Percentiles rank a stretch among this genome's conserved stretches.
phyloP scores from a whole-genome alignment of 2,113 vertebrate genomes.

The Eublepharis macularius region DNA sequence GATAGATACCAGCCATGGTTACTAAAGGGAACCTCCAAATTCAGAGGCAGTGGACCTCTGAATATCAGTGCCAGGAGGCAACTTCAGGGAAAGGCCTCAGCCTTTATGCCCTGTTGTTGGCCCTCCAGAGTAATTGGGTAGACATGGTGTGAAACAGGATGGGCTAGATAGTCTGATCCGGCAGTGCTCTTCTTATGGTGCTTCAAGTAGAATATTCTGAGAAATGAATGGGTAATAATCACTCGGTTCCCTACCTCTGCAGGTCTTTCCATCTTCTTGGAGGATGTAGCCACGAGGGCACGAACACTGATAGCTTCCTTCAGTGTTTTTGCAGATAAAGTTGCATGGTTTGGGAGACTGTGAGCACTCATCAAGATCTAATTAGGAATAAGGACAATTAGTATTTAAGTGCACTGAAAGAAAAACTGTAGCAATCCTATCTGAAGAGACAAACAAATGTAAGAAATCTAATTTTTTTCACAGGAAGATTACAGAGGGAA shows the following conservation, averaged over 20 bases:
- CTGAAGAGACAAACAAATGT: not conserved
- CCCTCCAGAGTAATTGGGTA: too few relatives aligned
- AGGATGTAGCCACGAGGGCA: conserved; percentile 83
- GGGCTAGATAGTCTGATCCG: too few relatives aligned
- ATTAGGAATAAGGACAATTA: not conserved
- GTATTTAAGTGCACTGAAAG: conserved; percentile 18
- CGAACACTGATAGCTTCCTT: conserved; percentile 84
- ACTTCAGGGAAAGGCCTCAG: too few relatives aligned
- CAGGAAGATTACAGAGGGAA: not conserved
- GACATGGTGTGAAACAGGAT: too few relatives aligned
- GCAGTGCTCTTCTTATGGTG: too few relatives aligned
- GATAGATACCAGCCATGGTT: too few relatives aligned
- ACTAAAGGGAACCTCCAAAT: too few relatives aligned
- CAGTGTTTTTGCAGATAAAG: conserved; percentile 86
- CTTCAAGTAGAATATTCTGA: not conserved
- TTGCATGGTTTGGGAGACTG: conserved; percentile 88
- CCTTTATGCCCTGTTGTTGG: too few relatives aligned
- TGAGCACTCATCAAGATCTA: conserved; percentile 85
- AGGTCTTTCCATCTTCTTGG: conserved; percentile 83
- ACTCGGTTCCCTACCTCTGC: conserved; percentile 76
- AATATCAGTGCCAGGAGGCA: too few relatives aligned
- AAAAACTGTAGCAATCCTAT: not conserved
- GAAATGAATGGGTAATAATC: not conserved
- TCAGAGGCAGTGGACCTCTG: too few relatives aligned
- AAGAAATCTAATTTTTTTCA: not conserved